Evolutionary conservation across 1,140 invertebrate genomes (phyloP).

Genomic region (Pantala flavescens): DNA sequence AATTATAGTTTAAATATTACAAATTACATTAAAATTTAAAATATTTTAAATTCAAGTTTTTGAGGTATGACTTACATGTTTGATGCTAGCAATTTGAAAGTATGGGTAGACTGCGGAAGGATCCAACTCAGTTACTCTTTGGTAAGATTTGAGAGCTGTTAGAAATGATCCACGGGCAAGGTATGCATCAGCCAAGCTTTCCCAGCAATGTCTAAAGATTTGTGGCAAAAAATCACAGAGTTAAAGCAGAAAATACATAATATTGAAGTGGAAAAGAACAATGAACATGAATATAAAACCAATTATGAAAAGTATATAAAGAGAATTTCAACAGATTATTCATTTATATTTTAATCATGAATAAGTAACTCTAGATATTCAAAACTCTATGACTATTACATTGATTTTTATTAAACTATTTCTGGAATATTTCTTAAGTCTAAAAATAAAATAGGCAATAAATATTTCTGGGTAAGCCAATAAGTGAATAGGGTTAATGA

Average conservation of each 20-base stretch:
- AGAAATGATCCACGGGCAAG: constrained; percentile 67
- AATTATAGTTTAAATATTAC: too few species aligned
- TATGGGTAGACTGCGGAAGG: constrained; percentile 59
- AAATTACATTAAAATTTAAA: too few species aligned
- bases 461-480: too few species aligned
- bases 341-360: too few species aligned
- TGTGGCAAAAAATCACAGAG: constrained; percentile 6
- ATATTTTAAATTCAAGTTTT: too few species aligned
- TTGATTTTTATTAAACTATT: too few species aligned
- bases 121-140: constrained; percentile 57
- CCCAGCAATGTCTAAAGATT: constrained; percentile 60
- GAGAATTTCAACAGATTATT: constrained; percentile 13
- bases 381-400: too few species aligned
- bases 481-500: too few species aligned
- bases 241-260: neutral
- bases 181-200: constrained; percentile 81
- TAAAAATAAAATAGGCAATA: too few species aligned
- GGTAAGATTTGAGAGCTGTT: constrained; percentile 75
- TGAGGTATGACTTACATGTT: constrained; percentile 45
- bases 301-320: constrained; percentile 14
- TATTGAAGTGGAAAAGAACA: neutral
- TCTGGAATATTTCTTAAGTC: too few species aligned
- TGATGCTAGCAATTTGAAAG: constrained; percentile 70
- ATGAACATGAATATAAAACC: neutral
- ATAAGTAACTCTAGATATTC: too few species aligned